Evolutionary conservation across 2,113 vertebrate genomes (phyloP), one percentile per base, ranked within the genome.

Genomic region (Patagioenas fasciata): DNA sequence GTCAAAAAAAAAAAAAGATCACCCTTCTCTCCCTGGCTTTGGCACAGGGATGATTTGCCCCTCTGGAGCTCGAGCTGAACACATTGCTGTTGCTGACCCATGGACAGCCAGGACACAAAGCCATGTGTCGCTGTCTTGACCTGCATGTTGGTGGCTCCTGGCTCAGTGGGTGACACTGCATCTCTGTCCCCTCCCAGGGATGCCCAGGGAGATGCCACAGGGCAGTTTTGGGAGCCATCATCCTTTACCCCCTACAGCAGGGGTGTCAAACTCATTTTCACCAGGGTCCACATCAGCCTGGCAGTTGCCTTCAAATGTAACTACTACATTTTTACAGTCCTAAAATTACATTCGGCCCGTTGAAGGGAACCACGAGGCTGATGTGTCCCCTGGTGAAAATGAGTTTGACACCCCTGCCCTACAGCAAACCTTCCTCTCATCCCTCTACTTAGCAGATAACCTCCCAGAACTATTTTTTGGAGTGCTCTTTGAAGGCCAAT

Each of bases 1-100:
- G 98, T 98, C 97, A 98, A 95, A 96, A 98, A 95, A 98, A 98
- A 98, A 95, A 95, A 98, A 94, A 98, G 98, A 98, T 98, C 98
- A 97, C 97, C 97, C 98, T 96, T 96, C 97, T 97, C 78, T 96
- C 94, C 97, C 82, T 94, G 98, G 97, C 98, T 98, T 98, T 98
- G 98, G 98, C 97, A 98, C 80, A 70, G 94, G 91, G 97, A 96
- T 91, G 96, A 97, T 97, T 98, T 98, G 97, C 96, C 93, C 98
- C 97, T 98, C 97, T 97, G 90, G 73, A 98, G 98, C 96, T 96
- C 70, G 95, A 97, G 94, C 40, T 29, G 69, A 89, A 86, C 96
- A 85, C 91, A 93, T 94, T 53, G 44, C 97, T 97, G 96, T 92
- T 83, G 38, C 94, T 79, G 65, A 92, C 75, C 96, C 65, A 89